Conservation (phyloP, 2,888 invertebrate genomes). For the Tiphia femorata region DNA sequence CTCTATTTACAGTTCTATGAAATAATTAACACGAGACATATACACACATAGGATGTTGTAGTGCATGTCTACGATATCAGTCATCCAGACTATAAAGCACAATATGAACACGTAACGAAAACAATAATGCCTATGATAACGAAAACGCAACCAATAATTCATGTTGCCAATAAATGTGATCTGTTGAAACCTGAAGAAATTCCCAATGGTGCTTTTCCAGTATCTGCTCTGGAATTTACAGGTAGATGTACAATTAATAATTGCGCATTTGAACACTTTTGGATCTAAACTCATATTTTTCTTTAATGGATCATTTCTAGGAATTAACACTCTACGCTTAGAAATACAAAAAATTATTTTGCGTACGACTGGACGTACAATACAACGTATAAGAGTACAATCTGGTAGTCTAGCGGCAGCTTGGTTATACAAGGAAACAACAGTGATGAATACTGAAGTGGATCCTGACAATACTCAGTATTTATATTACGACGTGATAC, state of each 20-base stretch:
- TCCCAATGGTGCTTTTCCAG: slow-evolving; percentile 58
- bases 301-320: slow-evolving; percentile 44
- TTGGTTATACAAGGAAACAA: slow-evolving; percentile 78
- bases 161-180: slow-evolving; percentile 84
- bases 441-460: slow-evolving; percentile 71
- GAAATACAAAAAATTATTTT: slow-evolving; percentile 71
- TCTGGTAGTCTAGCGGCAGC: slow-evolving; percentile 73
- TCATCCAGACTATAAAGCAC: slow-evolving; percentile 78
- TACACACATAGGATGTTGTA: slow-evolving; percentile 77
- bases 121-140: slow-evolving; percentile 74
- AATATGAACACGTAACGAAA: slow-evolving; percentile 77
- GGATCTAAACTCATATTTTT: neutral
- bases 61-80: slow-evolving; percentile 85
- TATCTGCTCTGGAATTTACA: slow-evolving; percentile 70
- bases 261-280: neutral
- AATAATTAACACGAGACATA: slow-evolving; percentile 8
- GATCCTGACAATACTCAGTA: slow-evolving; percentile 72
- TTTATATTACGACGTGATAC: slow-evolving; percentile 73
- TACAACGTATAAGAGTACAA: slow-evolving; percentile 72
- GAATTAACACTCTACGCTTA: slow-evolving; percentile 68
- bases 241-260: no score
- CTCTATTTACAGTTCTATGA: neutral
- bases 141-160: slow-evolving; percentile 70
- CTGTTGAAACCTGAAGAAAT: slow-evolving; percentile 58
- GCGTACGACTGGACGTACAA: slow-evolving; percentile 70